Conservation (phyloP, 2,888 invertebrate species). For the Drosophila setosimentum region DNA sequence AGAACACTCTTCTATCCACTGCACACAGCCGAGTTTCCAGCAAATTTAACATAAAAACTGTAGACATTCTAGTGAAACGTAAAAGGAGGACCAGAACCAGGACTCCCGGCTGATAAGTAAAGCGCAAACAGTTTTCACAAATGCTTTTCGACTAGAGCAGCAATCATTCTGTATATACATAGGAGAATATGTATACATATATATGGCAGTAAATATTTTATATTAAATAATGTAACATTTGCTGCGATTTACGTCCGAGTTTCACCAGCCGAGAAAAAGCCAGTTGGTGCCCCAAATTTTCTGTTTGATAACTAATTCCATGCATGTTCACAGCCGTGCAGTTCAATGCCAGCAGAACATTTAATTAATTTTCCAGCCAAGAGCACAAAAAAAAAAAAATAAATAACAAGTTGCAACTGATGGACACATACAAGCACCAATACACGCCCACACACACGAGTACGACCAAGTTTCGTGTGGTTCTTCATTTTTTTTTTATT, state of each 20-base stretch:
- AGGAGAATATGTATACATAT: conserved; percentile 5
- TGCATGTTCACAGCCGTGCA: conserved; percentile 50
- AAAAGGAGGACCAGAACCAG: background rate
- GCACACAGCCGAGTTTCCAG: conserved; percentile 52
- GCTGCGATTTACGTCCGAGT: conserved; percentile 27
- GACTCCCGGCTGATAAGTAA: conserved; percentile 9
- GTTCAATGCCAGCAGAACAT: conserved; percentile 57
- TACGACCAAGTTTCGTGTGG: conserved; percentile 30
- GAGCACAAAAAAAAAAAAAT: conserved; percentile 21
- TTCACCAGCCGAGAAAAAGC: conserved; percentile 2
- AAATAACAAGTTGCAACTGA: conserved; percentile 31
- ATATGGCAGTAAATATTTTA: conserved; percentile 25
- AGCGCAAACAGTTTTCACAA: conserved; percentile 61
- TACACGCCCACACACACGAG: conserved; percentile 5
- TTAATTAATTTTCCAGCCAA: conserved; percentile 64
- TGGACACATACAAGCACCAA: conserved; percentile 29
- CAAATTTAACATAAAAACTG: conserved; percentile 70
- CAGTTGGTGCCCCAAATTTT: conserved; percentile 15
- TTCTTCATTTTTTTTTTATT: conserved; percentile 1
- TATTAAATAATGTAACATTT: conserved; percentile 46
- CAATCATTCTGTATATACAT: conserved; percentile 16
- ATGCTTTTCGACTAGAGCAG: conserved; percentile 41
- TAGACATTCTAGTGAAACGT: conserved; percentile 14
- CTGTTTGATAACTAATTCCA: conserved; percentile 56
- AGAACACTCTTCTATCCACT: conserved; percentile 17